Conservation (phyloP, 2,888 invertebrate species). For the Dolichomitus sp. region DNA sequence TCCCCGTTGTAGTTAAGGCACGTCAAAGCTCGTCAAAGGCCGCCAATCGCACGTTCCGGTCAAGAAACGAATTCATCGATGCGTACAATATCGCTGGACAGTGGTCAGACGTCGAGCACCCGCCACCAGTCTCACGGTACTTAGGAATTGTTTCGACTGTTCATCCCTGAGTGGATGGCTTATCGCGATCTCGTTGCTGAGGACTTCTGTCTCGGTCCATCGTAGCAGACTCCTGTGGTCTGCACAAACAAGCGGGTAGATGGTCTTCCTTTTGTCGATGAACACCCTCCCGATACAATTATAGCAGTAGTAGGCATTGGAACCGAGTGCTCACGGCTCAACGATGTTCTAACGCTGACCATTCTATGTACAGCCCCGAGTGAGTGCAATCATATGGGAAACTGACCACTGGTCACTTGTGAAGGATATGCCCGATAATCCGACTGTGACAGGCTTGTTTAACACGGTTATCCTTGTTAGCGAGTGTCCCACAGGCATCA, state of each 20-base stretch:
- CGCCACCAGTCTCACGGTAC: conserved; percentile 80
- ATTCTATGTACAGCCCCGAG: conserved; percentile 24
- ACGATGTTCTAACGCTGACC: conserved; percentile 60
- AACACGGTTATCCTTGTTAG: conserved; percentile 53
- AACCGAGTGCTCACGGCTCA: conserved; percentile 60
- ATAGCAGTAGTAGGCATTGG: conserved; percentile 38
- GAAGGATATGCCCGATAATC: conserved; percentile 67
- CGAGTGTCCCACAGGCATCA: conserved; percentile 51
- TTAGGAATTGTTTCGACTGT: conserved; percentile 76
- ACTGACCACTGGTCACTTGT: conserved; percentile 83
- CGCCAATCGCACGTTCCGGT: conserved; percentile 51
- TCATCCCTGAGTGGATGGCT: conserved; percentile 77
- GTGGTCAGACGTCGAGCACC: conserved; percentile 69
- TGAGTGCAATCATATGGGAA: conserved; percentile 68
- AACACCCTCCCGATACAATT: conserved; percentile 62
- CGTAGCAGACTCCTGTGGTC: conserved; percentile 36
- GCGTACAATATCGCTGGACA: conserved; percentile 54
- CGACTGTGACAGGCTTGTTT: conserved; percentile 73
- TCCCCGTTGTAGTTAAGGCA: conserved; percentile 19
- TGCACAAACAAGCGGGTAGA: conserved; percentile 72
- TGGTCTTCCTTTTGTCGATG: conserved; percentile 60
- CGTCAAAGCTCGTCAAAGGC: conserved; percentile 55
- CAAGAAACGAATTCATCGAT: conserved; percentile 49
- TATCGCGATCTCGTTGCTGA: conserved; percentile 77
- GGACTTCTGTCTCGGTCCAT: conserved; percentile 19